Evolutionary conservation across 2,888 invertebrate genomes (phyloP), one percentile per base, ranked within the genome.

Genomic region (Gandaritis pyraliata): DNA sequence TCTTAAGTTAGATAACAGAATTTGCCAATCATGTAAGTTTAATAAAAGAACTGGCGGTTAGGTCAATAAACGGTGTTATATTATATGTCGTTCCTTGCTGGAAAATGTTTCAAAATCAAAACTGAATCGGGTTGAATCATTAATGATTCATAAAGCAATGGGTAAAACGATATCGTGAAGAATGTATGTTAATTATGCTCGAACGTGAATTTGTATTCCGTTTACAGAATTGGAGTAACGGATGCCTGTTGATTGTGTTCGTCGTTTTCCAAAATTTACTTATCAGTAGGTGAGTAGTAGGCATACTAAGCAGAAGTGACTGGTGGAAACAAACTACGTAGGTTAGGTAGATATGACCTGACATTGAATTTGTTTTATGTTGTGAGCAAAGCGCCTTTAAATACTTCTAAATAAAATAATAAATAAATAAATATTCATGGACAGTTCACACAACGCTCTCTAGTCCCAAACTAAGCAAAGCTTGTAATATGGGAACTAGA

Each of bases 121-220:
- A 2, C 6, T 41, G 46, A 51, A 52, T 56, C 51, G 43, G 51
- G 64, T 60, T 58, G 51, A 60, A 72, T 61, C 69, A 75, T 72
- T 64, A 73, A 76, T 71, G 68, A 77, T 72, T 73, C 68, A 76
- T 71, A 63, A 52, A 67, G 61, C 63, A 55, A 69, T 67, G 70
- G 67, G 36, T 59, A 70, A 56, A 70, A 65, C 67, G 76, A 75
- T 78, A 76, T 70, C 72, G 58, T 49, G 39, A 67, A 70, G 71
- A 68, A 80, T 75, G 69, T 74, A 70, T 74, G 74, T 75, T 80
- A 80, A 78, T 76, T 76, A 73, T 68, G 50, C 60, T 62, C 65
- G 59, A 68, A 72, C 69, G 67, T 70, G 70, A 68, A 68, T 75
- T 64, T 60, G 58, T 71, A 69, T 70, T 72, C 69, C 64, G 58